Percentiles rank a stretch among this genome's conserved stretches.
Evolutionary conservation across 2,113 vertebrate species (phyloP).

Genomic region (Aix galericulata): DNA sequence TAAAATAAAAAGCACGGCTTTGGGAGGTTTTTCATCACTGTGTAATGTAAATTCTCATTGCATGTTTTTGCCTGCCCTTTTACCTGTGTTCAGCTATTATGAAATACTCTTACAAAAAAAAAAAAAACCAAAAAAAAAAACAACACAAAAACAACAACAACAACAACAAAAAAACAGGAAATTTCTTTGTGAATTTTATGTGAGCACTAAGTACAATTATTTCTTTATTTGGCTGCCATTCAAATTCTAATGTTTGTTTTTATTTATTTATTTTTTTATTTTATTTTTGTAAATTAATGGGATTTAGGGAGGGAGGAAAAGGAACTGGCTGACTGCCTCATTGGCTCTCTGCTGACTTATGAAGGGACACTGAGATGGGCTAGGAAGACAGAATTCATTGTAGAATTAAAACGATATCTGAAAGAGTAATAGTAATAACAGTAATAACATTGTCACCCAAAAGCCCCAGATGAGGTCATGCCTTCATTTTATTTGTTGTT

Average conservation of each 20-base stretch:
- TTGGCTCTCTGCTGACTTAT: neutral
- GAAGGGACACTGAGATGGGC: neutral
- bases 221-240: neutral
- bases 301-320: neutral
- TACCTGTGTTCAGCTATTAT: neutral
- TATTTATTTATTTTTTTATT: neutral
- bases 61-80: neutral
- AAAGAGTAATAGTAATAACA: neutral
- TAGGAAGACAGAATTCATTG: neutral
- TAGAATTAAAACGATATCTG: neutral
- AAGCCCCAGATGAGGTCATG: neutral
- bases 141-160: no score
- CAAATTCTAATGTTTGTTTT: neutral
- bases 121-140: no score
- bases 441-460: neutral
- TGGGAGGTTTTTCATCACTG: neutral
- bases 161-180: no score
- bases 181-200: neutral
- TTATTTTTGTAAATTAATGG: neutral
- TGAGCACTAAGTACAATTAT: neutral
- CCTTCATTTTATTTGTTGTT: neutral
- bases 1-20: neutral
- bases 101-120: neutral
- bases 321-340: neutral
- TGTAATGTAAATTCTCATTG: neutral